These are phyloP conservation scores for Andrena trimmerana DNA, from an alignment of 2,888 invertebrate species.

Conservation along the genomic window DNA sequence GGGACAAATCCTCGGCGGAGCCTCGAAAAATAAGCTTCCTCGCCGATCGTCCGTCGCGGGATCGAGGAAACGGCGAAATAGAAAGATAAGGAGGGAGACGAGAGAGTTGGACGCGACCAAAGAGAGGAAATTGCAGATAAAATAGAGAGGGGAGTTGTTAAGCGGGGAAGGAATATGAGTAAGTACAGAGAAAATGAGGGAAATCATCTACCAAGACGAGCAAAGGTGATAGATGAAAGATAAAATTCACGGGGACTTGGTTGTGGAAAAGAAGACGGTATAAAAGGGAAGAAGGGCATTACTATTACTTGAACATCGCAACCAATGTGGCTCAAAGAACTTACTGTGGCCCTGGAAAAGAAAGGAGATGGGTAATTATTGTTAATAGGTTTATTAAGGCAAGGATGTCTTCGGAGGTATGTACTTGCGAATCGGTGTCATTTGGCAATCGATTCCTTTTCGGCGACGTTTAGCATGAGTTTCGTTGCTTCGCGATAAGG, in stretches of 20 bases:
- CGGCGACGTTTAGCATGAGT: not conserved
- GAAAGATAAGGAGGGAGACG: slow-evolving; percentile 2
- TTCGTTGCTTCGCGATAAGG: slow-evolving; percentile 31
- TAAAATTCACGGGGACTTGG: not conserved
- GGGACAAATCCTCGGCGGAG: slow-evolving; percentile 32
- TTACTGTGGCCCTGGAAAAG: not conserved
- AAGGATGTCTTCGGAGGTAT: not conserved
- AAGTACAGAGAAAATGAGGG: not conserved
- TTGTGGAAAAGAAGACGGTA: not conserved
- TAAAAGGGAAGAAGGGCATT: not conserved
- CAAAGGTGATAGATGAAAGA: not conserved
- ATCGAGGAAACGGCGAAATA: slow-evolving; percentile 17
- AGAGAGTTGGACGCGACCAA: not conserved
- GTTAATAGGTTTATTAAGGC: not conserved
- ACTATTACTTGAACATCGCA: slow-evolving; percentile 1
- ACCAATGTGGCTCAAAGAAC: not conserved
- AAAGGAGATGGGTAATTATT: slow-evolving; percentile 23
- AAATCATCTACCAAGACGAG: not conserved
- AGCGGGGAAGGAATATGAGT: not conserved
- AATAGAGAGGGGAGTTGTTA: not conserved
- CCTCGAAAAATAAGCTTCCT: slow-evolving; percentile 34
- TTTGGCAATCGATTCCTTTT: slow-evolving; percentile 7
- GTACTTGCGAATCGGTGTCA: not conserved
- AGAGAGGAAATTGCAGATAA: not conserved
- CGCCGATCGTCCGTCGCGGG: not conserved